A percentile compares a stretch with the other conserved stretches of the same genome.
phyloP scores from a whole-genome alignment of 2,888 invertebrate genomes.

The Cantharis lateralis region DNA sequence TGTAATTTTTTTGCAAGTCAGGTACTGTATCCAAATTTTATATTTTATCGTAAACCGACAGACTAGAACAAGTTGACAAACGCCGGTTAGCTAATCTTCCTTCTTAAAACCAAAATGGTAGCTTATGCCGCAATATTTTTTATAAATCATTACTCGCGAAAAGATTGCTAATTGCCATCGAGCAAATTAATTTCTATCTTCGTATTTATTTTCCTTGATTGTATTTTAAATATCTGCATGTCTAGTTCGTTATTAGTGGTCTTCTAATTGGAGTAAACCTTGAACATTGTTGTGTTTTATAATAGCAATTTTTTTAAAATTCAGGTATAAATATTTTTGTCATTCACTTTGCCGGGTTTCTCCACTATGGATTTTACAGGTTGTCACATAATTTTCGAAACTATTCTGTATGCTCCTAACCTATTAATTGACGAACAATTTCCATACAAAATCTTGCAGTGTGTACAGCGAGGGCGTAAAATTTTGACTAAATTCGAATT shows the following conservation, averaged over 20 bases:
- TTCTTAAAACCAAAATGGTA: not conserved
- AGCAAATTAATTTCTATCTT: too few species aligned
- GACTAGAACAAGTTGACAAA: not conserved
- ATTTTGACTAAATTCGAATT: too few species aligned
- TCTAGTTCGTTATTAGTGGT: not conserved
- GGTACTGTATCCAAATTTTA: conserved; percentile 30
- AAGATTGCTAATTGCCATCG: not conserved
- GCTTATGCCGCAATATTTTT: not conserved
- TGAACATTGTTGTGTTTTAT: not conserved
- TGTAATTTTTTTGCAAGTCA: conserved; percentile 35
- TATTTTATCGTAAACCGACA: conserved; percentile 1
- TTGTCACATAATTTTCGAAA: too few species aligned
- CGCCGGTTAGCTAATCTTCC: not conserved
- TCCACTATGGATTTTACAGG: too few species aligned
- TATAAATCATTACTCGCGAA: not conserved
- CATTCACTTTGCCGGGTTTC: too few species aligned
- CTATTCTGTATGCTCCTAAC: too few species aligned
- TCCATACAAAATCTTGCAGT: too few species aligned
- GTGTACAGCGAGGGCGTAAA: too few species aligned
- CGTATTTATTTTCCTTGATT: not conserved
- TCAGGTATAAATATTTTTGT: too few species aligned
- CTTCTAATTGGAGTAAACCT: not conserved
- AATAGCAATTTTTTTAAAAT: not conserved
- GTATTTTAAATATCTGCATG: not conserved
- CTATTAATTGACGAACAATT: too few species aligned